Conservation (phyloP, 2,888 invertebrate genomes). For the Neoitamus cyanurus region DNA sequence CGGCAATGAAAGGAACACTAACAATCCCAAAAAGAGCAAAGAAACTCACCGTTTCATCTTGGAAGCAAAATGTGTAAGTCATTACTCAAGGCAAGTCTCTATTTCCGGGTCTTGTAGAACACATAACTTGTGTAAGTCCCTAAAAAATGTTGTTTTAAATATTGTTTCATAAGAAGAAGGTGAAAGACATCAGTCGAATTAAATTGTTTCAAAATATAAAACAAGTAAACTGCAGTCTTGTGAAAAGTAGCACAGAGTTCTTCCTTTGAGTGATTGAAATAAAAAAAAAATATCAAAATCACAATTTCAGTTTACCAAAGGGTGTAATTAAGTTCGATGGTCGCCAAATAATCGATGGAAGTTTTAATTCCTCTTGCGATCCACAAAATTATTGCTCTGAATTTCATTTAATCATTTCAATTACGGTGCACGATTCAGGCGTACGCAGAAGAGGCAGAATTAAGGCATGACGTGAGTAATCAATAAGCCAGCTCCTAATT, state of each 20-base stretch:
- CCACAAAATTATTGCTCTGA: constrained; percentile 15
- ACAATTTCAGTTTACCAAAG: background rate
- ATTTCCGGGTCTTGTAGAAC: background rate
- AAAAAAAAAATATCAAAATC: background rate
- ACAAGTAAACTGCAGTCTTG: background rate
- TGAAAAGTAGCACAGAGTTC: background rate
- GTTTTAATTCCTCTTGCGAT: constrained; percentile 1
- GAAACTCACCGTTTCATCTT: background rate
- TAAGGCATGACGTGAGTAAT: constrained; percentile 51
- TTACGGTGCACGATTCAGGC: constrained; percentile 6
- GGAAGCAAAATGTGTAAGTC: background rate
- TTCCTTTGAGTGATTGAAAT: background rate
- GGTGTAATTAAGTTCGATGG: constrained; percentile 9
- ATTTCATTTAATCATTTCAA: constrained; percentile 43
- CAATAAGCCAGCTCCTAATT: constrained; percentile 52
- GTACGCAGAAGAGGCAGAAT: constrained; percentile 38
- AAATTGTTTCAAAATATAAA: too few relatives aligned
- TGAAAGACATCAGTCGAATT: background rate
- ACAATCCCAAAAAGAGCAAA: background rate
- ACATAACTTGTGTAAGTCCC: background rate
- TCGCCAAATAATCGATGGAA: constrained; percentile 20
- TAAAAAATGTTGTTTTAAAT: background rate
- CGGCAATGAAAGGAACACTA: background rate
- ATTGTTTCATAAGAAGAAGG: background rate
- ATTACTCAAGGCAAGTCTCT: background rate